phyloP scores from a whole-genome alignment of 1,140 invertebrate species.

The Fopius arisanus region DNA sequence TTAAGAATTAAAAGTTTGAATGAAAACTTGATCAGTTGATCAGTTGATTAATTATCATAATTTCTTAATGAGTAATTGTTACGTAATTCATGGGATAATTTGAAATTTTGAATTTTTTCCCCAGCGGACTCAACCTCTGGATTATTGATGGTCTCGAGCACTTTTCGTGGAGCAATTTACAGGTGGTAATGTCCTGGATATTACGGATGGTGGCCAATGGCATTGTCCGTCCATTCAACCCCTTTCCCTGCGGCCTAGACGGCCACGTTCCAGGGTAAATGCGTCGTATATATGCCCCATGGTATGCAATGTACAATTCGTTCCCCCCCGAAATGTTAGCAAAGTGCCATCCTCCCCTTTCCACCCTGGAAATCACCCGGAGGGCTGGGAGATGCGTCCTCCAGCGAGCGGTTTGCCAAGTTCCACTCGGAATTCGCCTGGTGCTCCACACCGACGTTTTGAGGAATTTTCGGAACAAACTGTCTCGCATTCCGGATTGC shows the following conservation, averaged over 20 bases:
- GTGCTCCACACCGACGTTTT: neutral
- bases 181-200: slow-evolving; percentile 40
- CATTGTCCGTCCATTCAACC: neutral
- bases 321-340: slow-evolving; percentile 41
- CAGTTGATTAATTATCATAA: too few relatives aligned
- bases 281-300: slow-evolving; percentile 51
- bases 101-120: too few relatives aligned
- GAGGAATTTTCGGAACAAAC: too few relatives aligned
- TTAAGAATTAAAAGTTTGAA: too few relatives aligned
- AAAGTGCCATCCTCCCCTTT: slow-evolving; percentile 33
- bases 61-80: too few relatives aligned
- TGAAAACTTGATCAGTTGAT: too few relatives aligned
- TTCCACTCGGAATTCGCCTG: neutral
- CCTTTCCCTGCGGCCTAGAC: slow-evolving; percentile 9
- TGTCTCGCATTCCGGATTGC: neutral
- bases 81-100: too few relatives aligned
- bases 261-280: slow-evolving; percentile 38
- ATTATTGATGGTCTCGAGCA: neutral
- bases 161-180: slow-evolving; percentile 34
- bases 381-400: slow-evolving; percentile 35
- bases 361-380: neutral
- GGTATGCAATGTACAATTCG: slow-evolving; percentile 43
- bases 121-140: too few relatives aligned
- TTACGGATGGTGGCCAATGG: slow-evolving; percentile 29
- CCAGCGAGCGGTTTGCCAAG: slow-evolving; percentile 38